phyloP scores from a whole-genome alignment of 2,113 vertebrate genomes.

The Clupea harengus region DNA sequence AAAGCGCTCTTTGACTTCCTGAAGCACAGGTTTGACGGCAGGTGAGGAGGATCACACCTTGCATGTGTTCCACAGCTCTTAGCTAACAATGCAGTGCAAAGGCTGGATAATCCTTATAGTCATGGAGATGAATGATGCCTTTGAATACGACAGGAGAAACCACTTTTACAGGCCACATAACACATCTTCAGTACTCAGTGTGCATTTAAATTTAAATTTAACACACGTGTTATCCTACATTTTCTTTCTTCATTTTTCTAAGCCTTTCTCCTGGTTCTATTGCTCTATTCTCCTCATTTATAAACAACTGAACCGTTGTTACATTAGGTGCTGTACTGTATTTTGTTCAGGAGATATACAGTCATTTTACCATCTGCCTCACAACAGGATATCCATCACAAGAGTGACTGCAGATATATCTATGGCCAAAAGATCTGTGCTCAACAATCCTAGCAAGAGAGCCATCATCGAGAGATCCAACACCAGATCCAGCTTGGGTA shows the following conservation, averaged over 20 bases:
- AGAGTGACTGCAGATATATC: conserved; percentile 98
- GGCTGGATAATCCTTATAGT: background rate
- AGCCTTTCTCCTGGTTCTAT: background rate
- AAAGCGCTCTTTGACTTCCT: conserved; percentile 99
- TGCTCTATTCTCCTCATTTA: background rate
- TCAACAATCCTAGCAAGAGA: conserved; percentile 98
- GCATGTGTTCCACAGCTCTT: background rate
- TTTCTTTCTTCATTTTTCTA: background rate
- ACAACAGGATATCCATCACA: conserved; percentile 93
- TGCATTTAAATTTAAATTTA: background rate
- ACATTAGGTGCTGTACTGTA: background rate
- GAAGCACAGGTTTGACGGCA: conserved; percentile 99
- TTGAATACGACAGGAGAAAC: background rate
- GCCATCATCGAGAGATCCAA: conserved; percentile 97
- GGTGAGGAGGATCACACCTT: conserved; percentile 75
- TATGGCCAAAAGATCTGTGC: conserved; percentile 96
- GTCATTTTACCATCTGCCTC: conserved; percentile 52
- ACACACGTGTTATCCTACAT: background rate
- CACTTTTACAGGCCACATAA: background rate
- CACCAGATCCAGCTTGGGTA: conserved; percentile 94
- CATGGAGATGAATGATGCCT: background rate
- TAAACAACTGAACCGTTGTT: background rate
- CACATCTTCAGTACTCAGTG: background rate
- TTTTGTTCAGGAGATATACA: background rate
- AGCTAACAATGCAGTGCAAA: background rate